Conservation (phyloP, 2,797 vertebrate genomes). For the Lutra lutra region DNA sequence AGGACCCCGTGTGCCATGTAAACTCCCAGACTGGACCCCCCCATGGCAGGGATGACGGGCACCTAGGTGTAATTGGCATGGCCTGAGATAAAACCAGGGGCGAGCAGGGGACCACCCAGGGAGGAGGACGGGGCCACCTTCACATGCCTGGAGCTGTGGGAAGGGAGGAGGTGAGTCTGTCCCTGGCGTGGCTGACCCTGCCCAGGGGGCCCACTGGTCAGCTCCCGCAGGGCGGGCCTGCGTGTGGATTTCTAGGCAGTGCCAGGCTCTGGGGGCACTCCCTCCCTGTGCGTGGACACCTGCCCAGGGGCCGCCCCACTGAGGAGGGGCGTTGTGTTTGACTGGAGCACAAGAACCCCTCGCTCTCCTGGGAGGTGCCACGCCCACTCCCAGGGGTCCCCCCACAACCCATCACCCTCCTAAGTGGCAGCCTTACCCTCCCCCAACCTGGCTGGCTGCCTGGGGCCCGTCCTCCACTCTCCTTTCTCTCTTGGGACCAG, state of each 20-base stretch:
- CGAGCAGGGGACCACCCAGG: neutral
- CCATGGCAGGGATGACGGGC: rapidly evolving
- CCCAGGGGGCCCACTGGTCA: neutral
- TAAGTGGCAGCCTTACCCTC: neutral
- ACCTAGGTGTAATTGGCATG: neutral
- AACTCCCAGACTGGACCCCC: neutral
- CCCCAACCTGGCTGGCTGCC: neutral
- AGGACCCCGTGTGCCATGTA: neutral
- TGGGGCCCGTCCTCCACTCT: neutral
- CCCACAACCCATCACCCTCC: constrained; percentile 69
- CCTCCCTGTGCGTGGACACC: neutral
- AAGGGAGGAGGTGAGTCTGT: neutral
- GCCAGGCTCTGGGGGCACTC: neutral
- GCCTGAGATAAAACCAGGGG: neutral
- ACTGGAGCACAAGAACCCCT: neutral
- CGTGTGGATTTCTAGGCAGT: neutral
- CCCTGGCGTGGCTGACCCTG: neutral
- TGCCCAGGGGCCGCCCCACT: neutral
- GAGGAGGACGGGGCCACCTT: neutral
- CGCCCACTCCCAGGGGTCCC: constrained; percentile 72
- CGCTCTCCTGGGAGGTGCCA: neutral
- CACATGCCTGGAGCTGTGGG: neutral
- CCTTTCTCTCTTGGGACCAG: neutral
- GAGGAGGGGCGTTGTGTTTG: neutral
- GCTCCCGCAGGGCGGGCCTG: neutral